Evolutionary conservation across 2,888 invertebrate genomes (phyloP), one percentile per base, ranked within the genome.

Genomic region (Chrysolina americana): DNA sequence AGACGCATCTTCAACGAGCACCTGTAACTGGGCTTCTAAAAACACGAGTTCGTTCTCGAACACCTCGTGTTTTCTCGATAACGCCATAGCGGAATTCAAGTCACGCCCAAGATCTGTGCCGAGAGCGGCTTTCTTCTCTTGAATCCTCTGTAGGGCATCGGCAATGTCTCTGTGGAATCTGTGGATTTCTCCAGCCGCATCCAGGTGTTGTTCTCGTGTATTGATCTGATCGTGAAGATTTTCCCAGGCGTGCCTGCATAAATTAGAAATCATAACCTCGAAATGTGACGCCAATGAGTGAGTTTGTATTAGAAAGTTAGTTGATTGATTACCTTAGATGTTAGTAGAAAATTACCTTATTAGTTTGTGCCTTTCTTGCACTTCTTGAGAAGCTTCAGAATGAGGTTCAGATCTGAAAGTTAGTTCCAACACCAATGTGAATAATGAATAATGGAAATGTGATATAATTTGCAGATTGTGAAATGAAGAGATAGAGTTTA

Each of bases 121-220:
- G 56, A 99, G 92, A 3, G 94, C 94, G 0, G 95, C 94, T 77
- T 95, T 93, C 85, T 98, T 97, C 86, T 97, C 98, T 81, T 95
- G 96, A 53, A 97, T 97, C 28, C 98, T 91, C 53, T 95, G 94
- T 10, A 97, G 88, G 1, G 97, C 95, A 85, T 98, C 98, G 23
- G 95, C 96, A 1, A 96, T 97, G 88, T 98, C 98, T 70, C 98
- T 93, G 89, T 99, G 98, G 91, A 98, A 99, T 71, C 98, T 92
- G 88, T 99, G 99, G 80, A 99, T 97, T 89, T 98, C 98, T 11
- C 96, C 98, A 0, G 99, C 99, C 0, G 97, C 98, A 85, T 94
- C 93, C 50, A 99, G 89, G 56, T 97, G 94, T 76, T 94, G 93
- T 79, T 96, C 96, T 15, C 98, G 92, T 65, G 95, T 93, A 81